Base-by-base conservation (phyloP, 2,888 invertebrate species). In the Brachyptera risi region DNA sequence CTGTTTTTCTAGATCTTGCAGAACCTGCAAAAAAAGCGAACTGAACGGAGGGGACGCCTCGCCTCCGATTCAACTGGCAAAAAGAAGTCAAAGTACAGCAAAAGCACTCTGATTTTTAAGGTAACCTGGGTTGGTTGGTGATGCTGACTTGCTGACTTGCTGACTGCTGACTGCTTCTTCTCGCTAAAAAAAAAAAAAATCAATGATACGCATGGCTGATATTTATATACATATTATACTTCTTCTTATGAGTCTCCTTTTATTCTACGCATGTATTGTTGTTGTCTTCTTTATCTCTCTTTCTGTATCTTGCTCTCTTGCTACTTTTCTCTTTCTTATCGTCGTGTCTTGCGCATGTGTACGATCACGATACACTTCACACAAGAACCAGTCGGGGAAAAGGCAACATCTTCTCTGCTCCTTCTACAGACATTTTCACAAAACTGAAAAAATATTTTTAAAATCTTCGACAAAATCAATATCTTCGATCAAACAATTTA, bases 21-120 rank as follows among this genome's bases (percentile, higher is more conserved):
- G 92, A 93, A 92, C 88, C 92, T 93, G 84, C 92, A 93, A 91
- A 92, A 93, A 92, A 94, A 93, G 88, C 91, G 92, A 88, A 92
- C 92, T 84, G 92, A 92, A 88, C 87, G 92, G 84, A 89, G 92
- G 87, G 92, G 92, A 85, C 90, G 92, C 83, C 91, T 92, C 87
- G 88, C 90, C 88, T 91, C 91, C 84, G 92, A 93, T 83, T 83
- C 86, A 83, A 80, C 83, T 77, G 78, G 82, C 84, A 88, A 89
- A 85, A 88, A 91, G 90, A 92, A 91, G 88, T 82, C 82, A 79
- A 88, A 89, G 87, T 86, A 83, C 87, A 90, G 88, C 85, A 92
- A 92, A 90, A 93, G 92, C 91, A 92, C 91, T 90, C 91, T 93
- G 85, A 93, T 94, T 89, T 91, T 93, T 88, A 93, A 93, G 93